A percentile compares a stretch with the other conserved stretches of the same genome.
phyloP scores from a whole-genome alignment of 2,888 invertebrate genomes.

The Minunthozetes semirufus region DNA sequence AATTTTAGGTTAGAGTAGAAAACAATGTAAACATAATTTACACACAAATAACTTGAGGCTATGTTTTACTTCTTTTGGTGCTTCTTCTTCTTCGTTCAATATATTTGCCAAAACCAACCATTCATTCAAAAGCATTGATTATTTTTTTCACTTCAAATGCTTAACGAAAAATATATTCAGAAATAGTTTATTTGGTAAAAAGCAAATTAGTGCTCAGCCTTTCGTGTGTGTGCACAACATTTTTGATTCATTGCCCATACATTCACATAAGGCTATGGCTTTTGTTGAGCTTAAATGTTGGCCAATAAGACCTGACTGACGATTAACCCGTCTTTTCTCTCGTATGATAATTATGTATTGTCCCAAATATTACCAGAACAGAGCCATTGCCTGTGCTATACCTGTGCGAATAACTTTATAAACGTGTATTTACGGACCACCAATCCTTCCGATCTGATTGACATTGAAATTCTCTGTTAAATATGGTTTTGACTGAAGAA shows the following conservation, averaged over 20 bases:
- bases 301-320: not conserved
- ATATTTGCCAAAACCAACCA: not conserved
- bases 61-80: conserved; percentile 3
- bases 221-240: not conserved
- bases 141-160: not conserved
- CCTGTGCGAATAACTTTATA: not conserved
- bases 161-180: not conserved
- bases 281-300: not conserved
- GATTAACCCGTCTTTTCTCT: conserved; percentile 7
- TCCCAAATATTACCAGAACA: not conserved
- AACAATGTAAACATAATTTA: conserved; percentile 13
- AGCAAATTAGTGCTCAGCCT: conserved; percentile 7
- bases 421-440: conserved; percentile 28
- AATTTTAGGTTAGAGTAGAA: not conserved
- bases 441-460: conserved; percentile 24
- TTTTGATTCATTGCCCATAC: conserved; percentile 5
- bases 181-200: no score
- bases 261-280: not conserved
- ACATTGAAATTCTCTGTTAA: conserved; percentile 8
- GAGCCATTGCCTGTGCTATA: not conserved
- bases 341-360: conserved; percentile 5
- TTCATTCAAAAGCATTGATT: no score
- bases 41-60: conserved; percentile 6
- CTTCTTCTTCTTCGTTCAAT: not conserved
- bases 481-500: not conserved